Evolutionary conservation across 2,888 invertebrate species (phyloP), one percentile per base, ranked within the genome.

Genomic region (Bembecia ichneumoniformis): DNA sequence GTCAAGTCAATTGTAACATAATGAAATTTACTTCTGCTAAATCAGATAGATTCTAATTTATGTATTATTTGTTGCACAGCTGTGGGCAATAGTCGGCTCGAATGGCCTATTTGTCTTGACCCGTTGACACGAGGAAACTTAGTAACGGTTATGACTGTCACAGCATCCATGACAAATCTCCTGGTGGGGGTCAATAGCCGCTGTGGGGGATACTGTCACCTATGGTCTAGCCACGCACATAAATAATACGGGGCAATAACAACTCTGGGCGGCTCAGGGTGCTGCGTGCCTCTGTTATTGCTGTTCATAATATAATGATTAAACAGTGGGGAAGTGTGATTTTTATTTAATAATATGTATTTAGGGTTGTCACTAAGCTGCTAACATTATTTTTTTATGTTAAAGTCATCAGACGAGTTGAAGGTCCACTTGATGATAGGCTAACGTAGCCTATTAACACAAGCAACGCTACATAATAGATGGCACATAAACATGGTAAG

Each of bases 181-280:
- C 13, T 40, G 40, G 13, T 40, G 14, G 14, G 7, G 40, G 40
- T 40, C 40, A 40, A 14, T 14, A 14, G 40, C 40, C 40, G 40
- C 40, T 40, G 40, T 13, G 14, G 14, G 11, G 40, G 40, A 5
- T 9, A 28, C 68, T 73, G 77, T 73, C 74, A 76, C 73, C 72
- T 74, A 63, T 64, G 64, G 63, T 59, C 63, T 56, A 56, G 61
- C 60, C 40, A 40, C 13, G 62, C 67, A 77, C 79, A 81, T 82
- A 81, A 82, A 82, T 82, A 82, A 82, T 81, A 77, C 74, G 74
- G 70, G 66, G 80, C 75, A 81, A 82, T 82, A 82, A 80, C 78
- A 76, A 72, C 71, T 71, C 71, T 56, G 66, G 64, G 62, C 15
- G 70, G 77, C 77, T 79, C 78, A 74, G 79, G 78, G 82, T 71